A percentile compares a stretch with the other conserved stretches of the same genome.
These are phyloP conservation scores for Ciconia maguari DNA, from an alignment of 2,113 vertebrate genomes.

Conservation along the genomic window DNA sequence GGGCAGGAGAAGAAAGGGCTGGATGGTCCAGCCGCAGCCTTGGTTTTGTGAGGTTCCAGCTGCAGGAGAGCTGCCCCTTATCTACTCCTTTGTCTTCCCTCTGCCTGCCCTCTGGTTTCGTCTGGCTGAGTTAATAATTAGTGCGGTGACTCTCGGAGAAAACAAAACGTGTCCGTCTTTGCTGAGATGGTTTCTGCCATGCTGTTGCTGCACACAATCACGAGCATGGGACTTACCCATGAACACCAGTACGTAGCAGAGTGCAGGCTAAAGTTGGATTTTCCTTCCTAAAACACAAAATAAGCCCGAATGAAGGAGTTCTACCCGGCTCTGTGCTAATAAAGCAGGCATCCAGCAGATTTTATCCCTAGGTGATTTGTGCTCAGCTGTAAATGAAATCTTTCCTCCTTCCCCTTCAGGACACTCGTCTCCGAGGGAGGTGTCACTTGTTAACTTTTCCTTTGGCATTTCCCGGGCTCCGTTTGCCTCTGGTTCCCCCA, in stretches of 20 bases:
- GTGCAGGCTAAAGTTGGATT: not conserved
- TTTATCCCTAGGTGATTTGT: not conserved
- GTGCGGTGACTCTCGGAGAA: not conserved
- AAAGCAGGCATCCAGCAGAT: not conserved
- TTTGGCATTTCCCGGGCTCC: not conserved
- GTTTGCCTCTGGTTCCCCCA: rapidly evolving
- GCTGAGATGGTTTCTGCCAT: not conserved
- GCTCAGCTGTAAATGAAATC: not conserved
- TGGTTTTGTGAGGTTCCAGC: not conserved
- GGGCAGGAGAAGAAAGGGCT: not conserved
- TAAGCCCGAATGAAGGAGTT: not conserved
- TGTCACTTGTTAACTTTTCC: not conserved
- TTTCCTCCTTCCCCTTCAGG: not conserved
- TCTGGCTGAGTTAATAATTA: not conserved
- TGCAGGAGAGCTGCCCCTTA: not conserved
- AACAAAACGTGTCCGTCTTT: not conserved
- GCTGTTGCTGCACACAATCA: not conserved
- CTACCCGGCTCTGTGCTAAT: not conserved
- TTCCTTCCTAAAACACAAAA: not conserved
- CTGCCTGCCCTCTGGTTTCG: not conserved
- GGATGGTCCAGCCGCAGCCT: not conserved
- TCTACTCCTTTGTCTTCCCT: not conserved
- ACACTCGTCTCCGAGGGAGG: not conserved
- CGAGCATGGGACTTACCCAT: too few species aligned
- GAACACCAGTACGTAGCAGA: not conserved